Conservation (phyloP, 2,888 invertebrate genomes). For the Dascillus cervinus region DNA sequence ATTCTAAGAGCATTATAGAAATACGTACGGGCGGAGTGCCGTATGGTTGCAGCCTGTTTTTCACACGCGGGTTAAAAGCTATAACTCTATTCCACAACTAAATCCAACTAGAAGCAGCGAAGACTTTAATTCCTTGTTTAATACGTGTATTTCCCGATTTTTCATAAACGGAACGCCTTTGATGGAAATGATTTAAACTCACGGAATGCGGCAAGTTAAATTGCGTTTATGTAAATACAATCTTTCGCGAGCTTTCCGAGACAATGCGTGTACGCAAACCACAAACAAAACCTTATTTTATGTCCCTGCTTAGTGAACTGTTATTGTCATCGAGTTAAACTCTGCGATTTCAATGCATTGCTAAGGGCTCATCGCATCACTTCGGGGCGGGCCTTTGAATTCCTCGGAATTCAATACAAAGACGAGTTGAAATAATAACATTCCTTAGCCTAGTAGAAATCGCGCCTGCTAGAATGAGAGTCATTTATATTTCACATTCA, state of each 20-base stretch:
- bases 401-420: constrained; percentile 19
- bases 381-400: constrained; percentile 16
- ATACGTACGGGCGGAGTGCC: constrained; percentile 7
- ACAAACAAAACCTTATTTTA: constrained; percentile 17
- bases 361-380: constrained; percentile 19
- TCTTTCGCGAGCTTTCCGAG: constrained; percentile 12
- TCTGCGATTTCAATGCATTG: constrained; percentile 21
- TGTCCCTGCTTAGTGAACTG: constrained; percentile 18
- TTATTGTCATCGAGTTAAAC: constrained; percentile 20
- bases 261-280: constrained; percentile 17
- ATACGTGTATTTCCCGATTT: no score
- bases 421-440: constrained; percentile 25
- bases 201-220: constrained; percentile 15
- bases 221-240: constrained; percentile 24
- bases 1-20: constrained; percentile 9
- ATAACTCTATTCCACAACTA: constrained; percentile 6
- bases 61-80: constrained; percentile 14
- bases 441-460: constrained; percentile 21
- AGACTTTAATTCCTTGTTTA: no score
- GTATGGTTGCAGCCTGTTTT: constrained; percentile 10
- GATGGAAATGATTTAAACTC: no score
- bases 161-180: no score
- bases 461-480: constrained; percentile 20
- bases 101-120: background rate
- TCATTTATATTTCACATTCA: constrained; percentile 24